Evolutionary conservation across 2,113 vertebrate species (phyloP), one percentile per base, ranked within the genome.

Genomic region (Phocoena phocoena): DNA sequence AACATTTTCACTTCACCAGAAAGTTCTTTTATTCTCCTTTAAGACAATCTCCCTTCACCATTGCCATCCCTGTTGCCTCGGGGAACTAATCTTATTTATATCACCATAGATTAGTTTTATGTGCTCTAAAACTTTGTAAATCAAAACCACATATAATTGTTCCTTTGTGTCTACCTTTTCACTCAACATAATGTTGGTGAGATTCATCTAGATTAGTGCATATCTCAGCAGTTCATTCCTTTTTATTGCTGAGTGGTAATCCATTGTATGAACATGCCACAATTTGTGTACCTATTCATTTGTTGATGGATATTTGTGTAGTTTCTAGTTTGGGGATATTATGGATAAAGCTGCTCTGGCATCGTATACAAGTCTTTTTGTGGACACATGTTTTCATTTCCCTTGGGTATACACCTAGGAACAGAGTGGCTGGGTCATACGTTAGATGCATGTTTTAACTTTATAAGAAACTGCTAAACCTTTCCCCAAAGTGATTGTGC

Each of bases 381-480:
- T 87, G 82, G 70, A 92, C 15, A 70, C 13, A 65, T n/a, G 55
- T 85, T 84, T 93, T 55, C 68, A 91, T 71, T 74, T 95, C 50
- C 87, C 53, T 90, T 88, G 41, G 28, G 41, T 80, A 90, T 71
- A 63, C 70, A 87, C 25, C 58, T 82, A 80, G 33, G 14, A 88
- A 53, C 10, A 86, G 47, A 80, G 83, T 8, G 93, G 7, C 44
- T 47, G 36, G 26, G 26, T 74, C 25, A 47, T 67, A 82, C 26
- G 36, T 20, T 71, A 76, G 38, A 80, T 63, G 18, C 25, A 33
- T 36, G 13, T 96, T 94, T 90, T 77, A 92, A 91, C 41, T 73
- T 84, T 74, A 21, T 28, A 21, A 82, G 73, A 86, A 95, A 90
- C 18, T 44, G 17, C 41, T 38, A 68, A 95, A 41, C 0, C 21